Conservation (phyloP, 2,113 vertebrate species). For the Antennarius striatus region DNA sequence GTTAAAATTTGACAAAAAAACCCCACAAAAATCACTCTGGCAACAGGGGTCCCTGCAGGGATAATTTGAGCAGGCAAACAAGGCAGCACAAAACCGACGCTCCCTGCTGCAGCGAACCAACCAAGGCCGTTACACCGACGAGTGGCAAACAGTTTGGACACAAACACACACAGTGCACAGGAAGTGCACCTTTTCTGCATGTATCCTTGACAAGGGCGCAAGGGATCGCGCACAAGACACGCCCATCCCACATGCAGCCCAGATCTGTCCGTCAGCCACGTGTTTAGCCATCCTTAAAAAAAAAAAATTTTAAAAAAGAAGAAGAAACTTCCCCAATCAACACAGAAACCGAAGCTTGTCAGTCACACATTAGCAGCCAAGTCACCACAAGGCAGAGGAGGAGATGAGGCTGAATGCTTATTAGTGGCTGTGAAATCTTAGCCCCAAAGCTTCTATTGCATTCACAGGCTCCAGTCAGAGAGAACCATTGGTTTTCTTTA, state of each 20-base stretch:
- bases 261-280: conserved; percentile 64
- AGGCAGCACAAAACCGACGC: conserved; percentile 45
- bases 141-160: conserved; percentile 1
- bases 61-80: conserved; percentile 70
- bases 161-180: not conserved
- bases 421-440: conserved; percentile 77
- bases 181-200: conserved; percentile 19
- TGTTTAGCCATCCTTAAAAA: conserved; percentile 53
- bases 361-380: conserved; percentile 76
- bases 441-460: conserved; percentile 63
- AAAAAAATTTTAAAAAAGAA: too few relatives aligned
- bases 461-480: conserved; percentile 59
- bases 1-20: conserved; percentile 31
- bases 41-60: conserved; percentile 61
- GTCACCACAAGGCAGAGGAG: conserved; percentile 70
- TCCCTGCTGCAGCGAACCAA: conserved; percentile 39
- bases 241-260: conserved; percentile 54
- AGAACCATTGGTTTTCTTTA: conserved; percentile 48
- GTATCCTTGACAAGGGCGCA: not conserved
- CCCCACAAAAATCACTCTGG: conserved; percentile 35
- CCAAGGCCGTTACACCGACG: conserved; percentile 49
- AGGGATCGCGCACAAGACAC: conserved; percentile 5
- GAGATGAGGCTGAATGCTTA: conserved; percentile 76
- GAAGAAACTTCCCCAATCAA: conserved; percentile 55
- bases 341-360: conserved; percentile 64